Conservation (phyloP, 2,888 invertebrate genomes). For the Caenorhabditis panamensis region DNA sequence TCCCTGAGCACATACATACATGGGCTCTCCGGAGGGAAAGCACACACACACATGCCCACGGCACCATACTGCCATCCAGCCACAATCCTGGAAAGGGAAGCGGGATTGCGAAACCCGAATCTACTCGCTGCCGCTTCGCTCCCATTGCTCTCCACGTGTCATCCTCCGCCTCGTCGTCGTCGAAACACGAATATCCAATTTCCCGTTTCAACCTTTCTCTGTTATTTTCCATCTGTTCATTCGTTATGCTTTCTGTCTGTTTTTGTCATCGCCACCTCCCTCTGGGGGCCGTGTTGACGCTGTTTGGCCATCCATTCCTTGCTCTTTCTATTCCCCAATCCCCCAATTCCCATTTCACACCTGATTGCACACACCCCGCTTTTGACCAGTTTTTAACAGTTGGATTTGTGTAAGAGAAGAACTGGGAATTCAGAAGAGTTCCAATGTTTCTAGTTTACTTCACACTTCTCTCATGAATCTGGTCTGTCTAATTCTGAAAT, state of each 20-base stretch:
- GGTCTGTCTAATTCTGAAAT: too few species aligned
- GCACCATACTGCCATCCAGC: conserved; percentile 17
- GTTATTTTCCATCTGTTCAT: conserved; percentile 39
- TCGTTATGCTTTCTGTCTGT: conserved; percentile 17
- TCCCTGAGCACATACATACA: conserved; percentile 29
- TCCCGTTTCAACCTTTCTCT: conserved; percentile 33
- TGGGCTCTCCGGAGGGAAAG: conserved; percentile 31
- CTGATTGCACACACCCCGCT: conserved; percentile 26
- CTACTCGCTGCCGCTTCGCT: conserved; percentile 25
- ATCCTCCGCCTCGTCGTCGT: conserved; percentile 27
- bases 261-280: conserved; percentile 26
- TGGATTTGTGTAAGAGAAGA: not conserved
- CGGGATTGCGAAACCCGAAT: conserved; percentile 53
- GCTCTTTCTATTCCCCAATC: conserved; percentile 15
- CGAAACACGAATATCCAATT: conserved; percentile 34
- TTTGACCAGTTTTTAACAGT: not conserved
- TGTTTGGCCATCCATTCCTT: conserved; percentile 8
- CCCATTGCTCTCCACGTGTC: conserved; percentile 39
- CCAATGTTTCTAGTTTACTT: not conserved
- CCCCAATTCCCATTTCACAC: conserved; percentile 41
- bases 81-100: conserved; percentile 48
- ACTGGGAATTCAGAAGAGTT: not conserved
- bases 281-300: not conserved
- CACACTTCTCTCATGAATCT: too few species aligned
- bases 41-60: conserved; percentile 34